Evolutionary conservation across 2,113 vertebrate species (phyloP), one percentile per base, ranked within the genome.

Genomic region (Pavo muticus): DNA sequence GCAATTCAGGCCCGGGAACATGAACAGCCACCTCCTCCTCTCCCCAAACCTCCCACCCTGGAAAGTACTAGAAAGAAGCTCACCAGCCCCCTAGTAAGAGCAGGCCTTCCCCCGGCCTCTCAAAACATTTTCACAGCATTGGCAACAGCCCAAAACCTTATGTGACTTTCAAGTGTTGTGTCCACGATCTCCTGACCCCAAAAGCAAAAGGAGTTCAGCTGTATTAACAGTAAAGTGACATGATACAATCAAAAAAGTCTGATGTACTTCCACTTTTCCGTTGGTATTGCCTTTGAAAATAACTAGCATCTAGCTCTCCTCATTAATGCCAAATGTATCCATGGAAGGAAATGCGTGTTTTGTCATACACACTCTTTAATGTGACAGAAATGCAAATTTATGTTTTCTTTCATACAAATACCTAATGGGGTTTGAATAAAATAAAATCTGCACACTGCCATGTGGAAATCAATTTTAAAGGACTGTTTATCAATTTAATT

Each of bases 401-500:
- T 82, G 73, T 59, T 94, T 93, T 90, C 74, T 88, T 91, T 94
- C 92, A 85, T 90, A 94, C 78, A 97, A 91, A 91, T 68, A 95
- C 74, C 89, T 95, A 96, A 97, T 87, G 73, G 56, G 73, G 79
- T 95, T 93, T 90, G 89, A 97, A 97, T 94, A 96, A 96, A 96
- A 90, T 90, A 85, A 96, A 96, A 97, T 93, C 96, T 95, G 91
- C 78, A 84, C 80, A 90, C 65, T 95, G 91, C 91, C 88, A 91
- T 95, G 94, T 96, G 90, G 91, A 97, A 97, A 97, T 96, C 96
- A 96, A 96, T 94, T 96, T 96, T 95, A 96, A 94, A 96, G 91
- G 96, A 97, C 75, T 96, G 87, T 96, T 97, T 97, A 94, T 96
- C 96, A 97, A 86, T 96, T 98, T 97, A 92, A 95, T 97, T 96